phyloP scores from a whole-genome alignment of 2,797 vertebrate species.

The Lacerta agilis region DNA sequence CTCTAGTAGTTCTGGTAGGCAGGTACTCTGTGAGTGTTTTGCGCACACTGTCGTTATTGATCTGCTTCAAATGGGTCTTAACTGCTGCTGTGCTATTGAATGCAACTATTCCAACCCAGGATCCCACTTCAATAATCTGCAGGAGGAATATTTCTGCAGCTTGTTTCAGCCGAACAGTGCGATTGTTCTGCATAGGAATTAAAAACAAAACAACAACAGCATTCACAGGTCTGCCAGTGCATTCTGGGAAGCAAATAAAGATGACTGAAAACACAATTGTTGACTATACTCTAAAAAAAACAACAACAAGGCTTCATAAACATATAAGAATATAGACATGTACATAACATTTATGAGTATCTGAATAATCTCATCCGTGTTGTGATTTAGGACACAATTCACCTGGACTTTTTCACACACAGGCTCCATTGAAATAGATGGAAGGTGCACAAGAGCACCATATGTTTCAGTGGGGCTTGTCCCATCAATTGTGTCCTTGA shows the following conservation, averaged over 20 bases:
- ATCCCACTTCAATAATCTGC: conserved; percentile 69
- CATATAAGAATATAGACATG: not conserved
- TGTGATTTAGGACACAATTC: not conserved
- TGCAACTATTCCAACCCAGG: conserved; percentile 75
- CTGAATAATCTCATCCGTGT: not conserved
- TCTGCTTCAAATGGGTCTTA: conserved; percentile 51
- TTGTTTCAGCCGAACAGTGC: conserved; percentile 65
- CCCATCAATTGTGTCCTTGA: not conserved
- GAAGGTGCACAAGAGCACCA: not conserved
- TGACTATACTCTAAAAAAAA: not conserved
- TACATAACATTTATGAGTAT: not conserved
- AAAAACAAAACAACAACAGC: not conserved
- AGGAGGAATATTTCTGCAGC: conserved; percentile 76
- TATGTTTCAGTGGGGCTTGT: not conserved
- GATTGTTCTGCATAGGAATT: conserved; percentile 43
- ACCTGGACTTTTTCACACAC: too few relatives aligned
- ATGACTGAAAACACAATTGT: not conserved
- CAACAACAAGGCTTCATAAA: not conserved
- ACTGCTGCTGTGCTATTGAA: conserved; percentile 52
- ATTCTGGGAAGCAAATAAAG: not conserved
- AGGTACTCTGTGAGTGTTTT: conserved; percentile 53
- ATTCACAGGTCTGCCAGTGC: not conserved
- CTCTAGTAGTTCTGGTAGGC: conserved; percentile 43
- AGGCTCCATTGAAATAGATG: not conserved
- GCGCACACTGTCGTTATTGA: conserved; percentile 47